Evolutionary conservation across 37 sponge, comb jelly and placozoan genomes (phyloP).

Genomic region (Geodia barretti): DNA sequence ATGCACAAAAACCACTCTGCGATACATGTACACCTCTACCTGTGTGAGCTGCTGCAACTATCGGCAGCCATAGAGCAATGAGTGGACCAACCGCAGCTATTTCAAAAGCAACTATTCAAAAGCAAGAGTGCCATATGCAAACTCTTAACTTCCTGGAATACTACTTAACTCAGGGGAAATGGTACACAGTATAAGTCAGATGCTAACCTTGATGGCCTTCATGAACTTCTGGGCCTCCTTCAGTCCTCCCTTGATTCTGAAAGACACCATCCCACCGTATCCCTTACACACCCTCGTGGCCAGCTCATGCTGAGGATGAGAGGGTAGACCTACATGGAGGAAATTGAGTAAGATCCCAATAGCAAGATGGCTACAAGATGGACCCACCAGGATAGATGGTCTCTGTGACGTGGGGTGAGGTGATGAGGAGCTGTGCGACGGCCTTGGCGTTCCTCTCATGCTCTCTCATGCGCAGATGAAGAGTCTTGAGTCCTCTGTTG

Average conservation of each 20-base stretch:
- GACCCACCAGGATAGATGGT: slow-evolving; percentile 83
- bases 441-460: slow-evolving; percentile 90
- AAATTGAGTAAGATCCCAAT: slow-evolving; percentile 6
- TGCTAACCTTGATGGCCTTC: slow-evolving; percentile 78
- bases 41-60: too few species aligned
- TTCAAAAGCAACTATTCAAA: too few species aligned
- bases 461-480: slow-evolving; percentile 92
- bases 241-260: slow-evolving; percentile 78
- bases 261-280: slow-evolving; percentile 95
- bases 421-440: slow-evolving; percentile 75
- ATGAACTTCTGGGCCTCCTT: slow-evolving; percentile 77
- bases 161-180: too few species aligned
- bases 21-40: too few species aligned
- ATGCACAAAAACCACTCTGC: too few species aligned
- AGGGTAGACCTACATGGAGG: slow-evolving; percentile 71
- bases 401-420: slow-evolving; percentile 55
- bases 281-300: slow-evolving; percentile 88
- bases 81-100: too few species aligned
- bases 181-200: too few species aligned
- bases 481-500: slow-evolving; percentile 92
- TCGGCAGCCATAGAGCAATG: too few species aligned
- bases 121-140: not conserved
- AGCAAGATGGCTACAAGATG: too few species aligned
- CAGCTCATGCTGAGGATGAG: slow-evolving; percentile 96
- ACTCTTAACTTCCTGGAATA: not conserved